phyloP scores from a whole-genome alignment of 2,113 vertebrate genomes.

The Cryptotis parvus region DNA sequence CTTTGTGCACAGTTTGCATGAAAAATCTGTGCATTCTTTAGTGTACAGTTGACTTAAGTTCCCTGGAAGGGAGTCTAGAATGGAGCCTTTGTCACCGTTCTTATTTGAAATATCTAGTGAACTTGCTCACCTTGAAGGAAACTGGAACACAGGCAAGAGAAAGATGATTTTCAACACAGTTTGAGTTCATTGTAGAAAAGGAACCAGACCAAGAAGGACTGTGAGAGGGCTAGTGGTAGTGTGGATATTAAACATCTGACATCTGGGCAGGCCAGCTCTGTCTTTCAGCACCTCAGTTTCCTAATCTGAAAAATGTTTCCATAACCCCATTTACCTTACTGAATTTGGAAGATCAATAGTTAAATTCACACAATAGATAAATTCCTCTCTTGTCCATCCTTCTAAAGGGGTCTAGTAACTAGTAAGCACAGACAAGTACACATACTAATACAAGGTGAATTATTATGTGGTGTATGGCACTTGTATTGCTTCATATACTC shows the following conservation, averaged over 20 bases:
- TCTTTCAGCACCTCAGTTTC: not conserved
- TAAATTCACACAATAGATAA: not conserved
- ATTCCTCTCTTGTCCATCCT: not conserved
- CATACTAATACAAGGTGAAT: not conserved
- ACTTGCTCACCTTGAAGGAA: not conserved
- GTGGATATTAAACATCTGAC: not conserved
- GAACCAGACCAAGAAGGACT: not conserved
- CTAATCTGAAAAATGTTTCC: slow-evolving; percentile 38
- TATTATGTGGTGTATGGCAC: not conserved
- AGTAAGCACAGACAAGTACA: not conserved
- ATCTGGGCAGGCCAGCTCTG: not conserved
- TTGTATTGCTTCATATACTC: slow-evolving; percentile 51
- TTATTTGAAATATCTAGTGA: not conserved
- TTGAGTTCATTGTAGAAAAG: not conserved
- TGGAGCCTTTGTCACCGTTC: not conserved
- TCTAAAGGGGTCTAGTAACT: not conserved
- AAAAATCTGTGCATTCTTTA: too few relatives aligned
- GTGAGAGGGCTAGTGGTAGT: not conserved
- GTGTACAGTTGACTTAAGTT: not conserved
- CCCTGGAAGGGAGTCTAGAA: not conserved
- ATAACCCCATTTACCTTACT: not conserved
- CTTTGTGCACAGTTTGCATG: too few relatives aligned
- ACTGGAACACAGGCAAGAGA: not conserved
- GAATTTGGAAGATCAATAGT: not conserved
- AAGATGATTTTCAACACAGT: not conserved